phyloP scores from a whole-genome alignment of 2,797 vertebrate species.

The Arnoldichthys spilopterus region DNA sequence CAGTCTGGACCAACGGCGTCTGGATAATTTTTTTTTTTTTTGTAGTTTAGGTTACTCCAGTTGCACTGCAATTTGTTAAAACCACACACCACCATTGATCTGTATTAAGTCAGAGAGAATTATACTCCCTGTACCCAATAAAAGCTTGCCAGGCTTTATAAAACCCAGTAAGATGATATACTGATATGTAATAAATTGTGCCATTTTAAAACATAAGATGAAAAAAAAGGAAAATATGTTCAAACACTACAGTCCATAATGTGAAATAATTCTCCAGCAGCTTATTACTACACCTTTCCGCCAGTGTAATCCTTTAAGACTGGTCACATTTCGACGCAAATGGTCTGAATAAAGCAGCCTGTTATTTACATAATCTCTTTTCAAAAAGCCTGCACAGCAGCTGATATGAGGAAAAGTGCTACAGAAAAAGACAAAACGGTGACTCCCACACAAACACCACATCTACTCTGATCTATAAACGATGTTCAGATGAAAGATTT shows the following conservation, averaged over 20 bases:
- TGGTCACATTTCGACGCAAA: background rate
- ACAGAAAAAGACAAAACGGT: background rate
- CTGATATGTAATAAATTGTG: background rate
- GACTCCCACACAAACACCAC: background rate
- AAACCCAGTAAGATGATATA: background rate
- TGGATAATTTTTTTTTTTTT: slow-evolving; percentile 3
- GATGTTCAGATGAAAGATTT: slow-evolving; percentile 13
- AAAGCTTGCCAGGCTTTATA: background rate
- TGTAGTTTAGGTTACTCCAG: background rate
- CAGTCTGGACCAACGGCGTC: slow-evolving; percentile 5
- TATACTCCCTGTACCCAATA: background rate
- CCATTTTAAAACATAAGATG: background rate
- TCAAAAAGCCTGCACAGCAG: background rate
- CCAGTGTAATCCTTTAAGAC: background rate
- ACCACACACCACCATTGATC: background rate
- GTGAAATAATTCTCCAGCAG: background rate
- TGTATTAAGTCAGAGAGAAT: background rate
- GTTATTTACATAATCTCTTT: background rate
- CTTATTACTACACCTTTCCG: background rate
- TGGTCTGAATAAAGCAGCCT: background rate
- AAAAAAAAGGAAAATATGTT: background rate
- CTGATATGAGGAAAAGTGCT: background rate
- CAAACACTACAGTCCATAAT: background rate
- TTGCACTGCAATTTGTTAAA: background rate
- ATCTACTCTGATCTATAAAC: background rate